These are phyloP conservation scores for Vulpes ferrilata DNA, from an alignment of 2,113 vertebrate species.

Conservation along the genomic window DNA sequence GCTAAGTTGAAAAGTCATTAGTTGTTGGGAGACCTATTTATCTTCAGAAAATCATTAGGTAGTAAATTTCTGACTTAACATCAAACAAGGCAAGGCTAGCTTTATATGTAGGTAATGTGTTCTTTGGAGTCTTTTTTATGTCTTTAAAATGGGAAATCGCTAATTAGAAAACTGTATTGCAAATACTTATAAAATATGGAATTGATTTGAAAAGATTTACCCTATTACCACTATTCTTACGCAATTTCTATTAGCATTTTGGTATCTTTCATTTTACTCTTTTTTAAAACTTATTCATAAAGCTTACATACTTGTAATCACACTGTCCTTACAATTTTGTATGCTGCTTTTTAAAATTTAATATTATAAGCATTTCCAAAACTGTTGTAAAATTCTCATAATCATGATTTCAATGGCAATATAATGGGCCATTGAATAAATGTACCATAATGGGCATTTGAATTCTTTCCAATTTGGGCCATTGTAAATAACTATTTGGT, in stretches of 20 bases:
- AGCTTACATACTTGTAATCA: neutral
- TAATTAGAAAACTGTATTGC: slow-evolving; percentile 1
- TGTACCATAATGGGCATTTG: neutral
- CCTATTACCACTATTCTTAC: neutral
- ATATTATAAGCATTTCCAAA: slow-evolving; percentile 25
- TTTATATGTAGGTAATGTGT: neutral
- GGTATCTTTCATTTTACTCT: neutral
- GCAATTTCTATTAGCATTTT: neutral
- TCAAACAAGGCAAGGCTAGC: slow-evolving; percentile 30
- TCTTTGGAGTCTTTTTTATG: neutral
- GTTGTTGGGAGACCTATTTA: slow-evolving; percentile 62
- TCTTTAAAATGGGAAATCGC: neutral
- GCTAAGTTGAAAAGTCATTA: slow-evolving; percentile 45
- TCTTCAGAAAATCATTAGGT: slow-evolving; percentile 63
- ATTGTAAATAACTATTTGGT: slow-evolving; percentile 17
- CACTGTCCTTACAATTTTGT: neutral
- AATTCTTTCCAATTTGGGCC: slow-evolving; percentile 16
- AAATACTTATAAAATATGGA: slow-evolving; percentile 55
- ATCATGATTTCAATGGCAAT: neutral
- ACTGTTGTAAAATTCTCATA: slow-evolving; percentile 13
- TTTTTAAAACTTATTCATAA: neutral
- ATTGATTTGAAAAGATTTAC: neutral
- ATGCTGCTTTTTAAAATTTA: slow-evolving; percentile 3
- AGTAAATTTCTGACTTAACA: slow-evolving; percentile 52
- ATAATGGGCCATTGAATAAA: slow-evolving; percentile 5